Percentiles rank a stretch among this genome's conserved stretches.
phyloP scores from a whole-genome alignment of 2,113 vertebrate species.

The Phyllostomus hastatus region DNA sequence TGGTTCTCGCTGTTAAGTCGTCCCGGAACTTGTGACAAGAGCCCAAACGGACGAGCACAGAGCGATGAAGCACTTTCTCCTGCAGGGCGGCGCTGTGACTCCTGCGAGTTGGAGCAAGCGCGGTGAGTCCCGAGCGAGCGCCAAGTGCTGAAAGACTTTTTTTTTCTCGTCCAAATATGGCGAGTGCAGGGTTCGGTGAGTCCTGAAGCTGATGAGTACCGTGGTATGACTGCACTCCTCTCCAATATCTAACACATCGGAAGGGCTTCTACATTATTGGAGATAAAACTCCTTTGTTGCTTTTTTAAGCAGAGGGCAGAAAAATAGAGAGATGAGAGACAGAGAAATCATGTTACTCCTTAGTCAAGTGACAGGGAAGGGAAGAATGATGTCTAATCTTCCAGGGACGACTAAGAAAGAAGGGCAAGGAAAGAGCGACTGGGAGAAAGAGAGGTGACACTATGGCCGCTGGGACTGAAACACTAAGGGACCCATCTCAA shows the following conservation, averaged over 20 bases:
- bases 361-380: neutral
- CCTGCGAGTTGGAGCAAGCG: too few species aligned
- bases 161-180: too few species aligned
- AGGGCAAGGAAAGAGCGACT: neutral
- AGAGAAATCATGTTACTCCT: neutral
- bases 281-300: neutral
- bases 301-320: neutral
- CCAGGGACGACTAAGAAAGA: neutral
- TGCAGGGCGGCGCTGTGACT: too few species aligned
- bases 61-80: too few species aligned
- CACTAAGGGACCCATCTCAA: neutral
- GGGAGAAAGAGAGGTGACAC: neutral
- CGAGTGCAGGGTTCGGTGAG: too few species aligned
- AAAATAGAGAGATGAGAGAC: neutral
- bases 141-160: too few species aligned
- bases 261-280: neutral
- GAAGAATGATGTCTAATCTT: neutral
- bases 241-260: neutral
- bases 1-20: too few species aligned
- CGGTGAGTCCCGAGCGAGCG: too few species aligned
- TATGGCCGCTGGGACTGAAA: neutral
- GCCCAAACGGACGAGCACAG: too few species aligned
- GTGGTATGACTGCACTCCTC: too few species aligned
- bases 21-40: too few species aligned
- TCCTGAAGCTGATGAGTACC: too few species aligned